Evolutionary conservation across 2,113 vertebrate species (phyloP).

Genomic region (Origma solitaria): DNA sequence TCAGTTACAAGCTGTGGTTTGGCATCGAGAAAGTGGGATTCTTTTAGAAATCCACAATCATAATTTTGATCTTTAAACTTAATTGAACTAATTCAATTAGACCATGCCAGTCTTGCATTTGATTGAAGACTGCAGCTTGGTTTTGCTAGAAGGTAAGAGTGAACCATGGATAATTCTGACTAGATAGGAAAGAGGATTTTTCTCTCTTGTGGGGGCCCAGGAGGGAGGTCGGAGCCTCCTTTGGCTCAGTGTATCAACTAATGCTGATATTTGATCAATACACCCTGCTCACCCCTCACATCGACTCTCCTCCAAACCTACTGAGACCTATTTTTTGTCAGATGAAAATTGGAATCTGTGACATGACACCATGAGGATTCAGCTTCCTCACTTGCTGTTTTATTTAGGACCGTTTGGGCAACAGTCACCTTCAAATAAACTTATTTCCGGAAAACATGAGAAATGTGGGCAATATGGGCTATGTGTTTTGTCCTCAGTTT

Average conservation of each 20-base stretch:
- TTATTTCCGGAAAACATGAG: not conserved
- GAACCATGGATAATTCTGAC: not conserved
- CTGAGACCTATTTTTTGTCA: not conserved
- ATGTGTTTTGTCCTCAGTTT: not conserved
- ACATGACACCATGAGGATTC: not conserved
- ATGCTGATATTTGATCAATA: not conserved
- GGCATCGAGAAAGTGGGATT: rapidly evolving
- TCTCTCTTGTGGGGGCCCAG: not conserved
- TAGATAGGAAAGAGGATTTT: not conserved
- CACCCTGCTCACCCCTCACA: not conserved
- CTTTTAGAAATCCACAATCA: not conserved
- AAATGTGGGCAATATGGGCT: rapidly evolving
- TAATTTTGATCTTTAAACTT: not conserved
- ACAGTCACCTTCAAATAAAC: not conserved
- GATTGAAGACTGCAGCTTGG: not conserved
- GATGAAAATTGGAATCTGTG: not conserved
- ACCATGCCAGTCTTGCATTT: not conserved
- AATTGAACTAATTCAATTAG: not conserved
- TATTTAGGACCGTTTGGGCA: not conserved
- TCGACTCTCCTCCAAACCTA: not conserved
- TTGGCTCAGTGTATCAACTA: not conserved
- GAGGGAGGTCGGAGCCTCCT: not conserved
- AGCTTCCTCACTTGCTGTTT: not conserved
- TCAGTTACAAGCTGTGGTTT: not conserved
- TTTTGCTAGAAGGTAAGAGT: not conserved